Base-by-base conservation (phyloP, 1,140 invertebrate species). In the Nephotettix cincticeps region DNA sequence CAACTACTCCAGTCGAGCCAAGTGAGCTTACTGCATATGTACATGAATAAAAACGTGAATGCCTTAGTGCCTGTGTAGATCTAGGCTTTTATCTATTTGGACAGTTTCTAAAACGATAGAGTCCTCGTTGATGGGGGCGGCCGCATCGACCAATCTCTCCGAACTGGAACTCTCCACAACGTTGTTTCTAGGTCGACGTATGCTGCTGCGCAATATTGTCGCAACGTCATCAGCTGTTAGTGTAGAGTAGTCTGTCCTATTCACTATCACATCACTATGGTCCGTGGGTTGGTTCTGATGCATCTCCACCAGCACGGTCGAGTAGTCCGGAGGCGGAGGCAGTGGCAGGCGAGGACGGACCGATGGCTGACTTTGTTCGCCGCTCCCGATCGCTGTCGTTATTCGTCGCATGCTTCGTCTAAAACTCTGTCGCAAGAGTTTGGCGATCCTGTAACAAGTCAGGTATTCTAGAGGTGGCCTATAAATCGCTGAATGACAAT, bases 351-450 rank as follows among this genome's bases (percentile, higher is more conserved):
- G 65, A 30, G 72, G 69, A 40, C 40, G 74, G 2, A 68, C 63
- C 45, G 72, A 58, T 63, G 40, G 47, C 54, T 47, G 76, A 2
- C 75, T 72, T 4, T 75, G 75, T 29, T 73, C 77, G 19, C 78
- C 76, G 70, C 84, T 84, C 0, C 84, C 83, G 1, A 86, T 71
- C 4, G 82, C 83, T 64, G 82, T 84, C 25, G 84, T 83, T 36
- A 90, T 81, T 56, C 92, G 85, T 43, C 93, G 83, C 47, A 94
- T 89, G 77, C 92, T 94, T 36, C 91, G 82, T n/a, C 93, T 80
- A 29, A 95, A 86, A 76, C 91, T 93, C 76, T 92, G 89, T 0
- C 93, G 83, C 30, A 95, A 77, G 72, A 94, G 82, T 75, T 94
- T 94, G 1, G 91, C 91, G 69, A 93, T 86, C 61, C 90, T 86